Conservation (phyloP, 2,797 vertebrate genomes). For the Cetoscarus ocellatus region DNA sequence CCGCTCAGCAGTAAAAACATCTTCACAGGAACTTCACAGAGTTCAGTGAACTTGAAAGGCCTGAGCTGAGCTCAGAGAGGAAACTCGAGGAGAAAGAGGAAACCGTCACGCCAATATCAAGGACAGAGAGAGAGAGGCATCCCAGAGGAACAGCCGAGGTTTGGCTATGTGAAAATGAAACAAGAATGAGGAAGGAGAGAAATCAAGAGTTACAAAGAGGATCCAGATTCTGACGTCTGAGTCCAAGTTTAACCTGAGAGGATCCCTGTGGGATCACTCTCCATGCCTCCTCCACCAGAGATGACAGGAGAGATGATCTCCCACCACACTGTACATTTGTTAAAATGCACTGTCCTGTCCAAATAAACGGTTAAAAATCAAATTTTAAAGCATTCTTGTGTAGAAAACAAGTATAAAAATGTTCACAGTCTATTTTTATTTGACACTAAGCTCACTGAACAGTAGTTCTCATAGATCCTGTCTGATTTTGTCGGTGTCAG, state of each 20-base stretch:
- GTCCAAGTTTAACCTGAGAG: slow-evolving; percentile 63
- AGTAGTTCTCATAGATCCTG: too few relatives aligned
- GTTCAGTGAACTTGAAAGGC: slow-evolving; percentile 44
- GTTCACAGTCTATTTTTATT: too few relatives aligned
- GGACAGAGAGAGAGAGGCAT: background rate
- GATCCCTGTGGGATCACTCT: slow-evolving; percentile 27
- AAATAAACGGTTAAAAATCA: too few relatives aligned
- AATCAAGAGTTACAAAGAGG: background rate
- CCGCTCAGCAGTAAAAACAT: background rate
- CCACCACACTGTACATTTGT: too few relatives aligned
- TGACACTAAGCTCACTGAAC: too few relatives aligned
- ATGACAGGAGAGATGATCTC: too few relatives aligned
- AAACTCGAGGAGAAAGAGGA: slow-evolving; percentile 53
- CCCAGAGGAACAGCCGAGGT: background rate
- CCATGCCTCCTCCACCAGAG: too few relatives aligned
- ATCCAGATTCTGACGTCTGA: slow-evolving; percentile 32
- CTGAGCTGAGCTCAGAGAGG: slow-evolving; percentile 16
- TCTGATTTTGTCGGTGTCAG: too few relatives aligned
- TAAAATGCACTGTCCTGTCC: too few relatives aligned
- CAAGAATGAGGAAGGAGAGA: background rate
- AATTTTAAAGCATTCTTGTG: too few relatives aligned
- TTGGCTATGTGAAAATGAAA: background rate
- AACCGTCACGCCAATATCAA: slow-evolving; percentile 24
- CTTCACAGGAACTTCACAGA: slow-evolving; percentile 18
- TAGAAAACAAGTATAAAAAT: too few relatives aligned